These are phyloP conservation scores for Plagodis pulveraria DNA, from an alignment of 2,888 invertebrate species.

Conservation along the genomic window DNA sequence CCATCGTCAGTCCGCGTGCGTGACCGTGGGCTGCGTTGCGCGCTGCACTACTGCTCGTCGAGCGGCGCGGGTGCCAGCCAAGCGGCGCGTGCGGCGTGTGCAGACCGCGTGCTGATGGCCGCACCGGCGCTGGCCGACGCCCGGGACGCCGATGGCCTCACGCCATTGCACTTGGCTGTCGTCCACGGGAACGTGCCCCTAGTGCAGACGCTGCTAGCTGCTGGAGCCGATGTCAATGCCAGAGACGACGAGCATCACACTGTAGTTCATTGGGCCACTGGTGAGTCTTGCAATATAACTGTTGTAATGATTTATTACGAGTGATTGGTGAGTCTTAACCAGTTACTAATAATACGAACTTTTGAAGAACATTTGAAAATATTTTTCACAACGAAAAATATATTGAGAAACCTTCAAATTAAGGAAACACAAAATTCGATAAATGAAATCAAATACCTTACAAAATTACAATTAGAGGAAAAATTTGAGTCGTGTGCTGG, in stretches of 20 bases:
- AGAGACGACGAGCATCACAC: slow-evolving; percentile 98
- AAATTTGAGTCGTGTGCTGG: too few relatives aligned
- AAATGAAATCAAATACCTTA: too few relatives aligned
- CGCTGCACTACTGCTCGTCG: slow-evolving; percentile 96
- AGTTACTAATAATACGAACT: too few relatives aligned
- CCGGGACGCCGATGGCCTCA: slow-evolving; percentile 96
- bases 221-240: slow-evolving; percentile 95
- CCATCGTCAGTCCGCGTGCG: slow-evolving; percentile 86
- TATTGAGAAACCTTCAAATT: too few relatives aligned
- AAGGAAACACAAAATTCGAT: too few relatives aligned
- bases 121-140: slow-evolving; percentile 94
- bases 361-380: too few relatives aligned
- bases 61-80: slow-evolving; percentile 89
- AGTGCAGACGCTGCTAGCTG: slow-evolving; percentile 93
- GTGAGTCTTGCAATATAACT: slow-evolving; percentile 75
- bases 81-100: slow-evolving; percentile 94
- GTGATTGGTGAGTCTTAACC: too few relatives aligned
- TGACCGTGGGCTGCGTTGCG: slow-evolving; percentile 93
- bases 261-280: slow-evolving; percentile 99
- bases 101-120: slow-evolving; percentile 92
- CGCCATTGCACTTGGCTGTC: slow-evolving; percentile 97
- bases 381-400: too few relatives aligned
- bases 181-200: slow-evolving; percentile 96
- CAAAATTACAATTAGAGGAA: too few relatives aligned
- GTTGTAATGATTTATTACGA: too few relatives aligned